These are phyloP conservation scores for Drosophila affinis DNA, from an alignment of 2,888 invertebrate genomes.

Conservation along the genomic window DNA sequence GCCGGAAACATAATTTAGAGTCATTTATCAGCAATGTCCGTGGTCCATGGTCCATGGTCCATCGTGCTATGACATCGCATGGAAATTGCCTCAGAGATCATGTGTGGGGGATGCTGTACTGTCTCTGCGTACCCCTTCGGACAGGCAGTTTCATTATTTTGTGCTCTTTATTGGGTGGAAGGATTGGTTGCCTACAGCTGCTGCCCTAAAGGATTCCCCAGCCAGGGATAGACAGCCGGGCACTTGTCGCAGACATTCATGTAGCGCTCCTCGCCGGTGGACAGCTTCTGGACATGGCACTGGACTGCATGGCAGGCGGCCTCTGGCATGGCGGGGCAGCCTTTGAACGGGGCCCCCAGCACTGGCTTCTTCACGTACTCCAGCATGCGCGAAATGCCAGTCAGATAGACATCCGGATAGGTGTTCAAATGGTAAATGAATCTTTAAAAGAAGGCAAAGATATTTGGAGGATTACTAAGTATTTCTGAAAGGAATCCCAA, in stretches of 20 bases:
- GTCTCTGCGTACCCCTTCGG: neutral
- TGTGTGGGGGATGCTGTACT: constrained; percentile 5
- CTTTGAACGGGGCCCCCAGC: constrained; percentile 78
- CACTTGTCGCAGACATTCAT: constrained; percentile 85
- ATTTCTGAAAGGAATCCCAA: neutral
- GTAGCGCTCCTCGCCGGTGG: constrained; percentile 83
- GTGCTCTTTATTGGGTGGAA: constrained; percentile 56
- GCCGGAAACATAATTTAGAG: constrained; percentile 82
- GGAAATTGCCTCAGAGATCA: constrained; percentile 54
- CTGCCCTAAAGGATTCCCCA: constrained; percentile 85
- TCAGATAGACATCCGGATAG: constrained; percentile 86
- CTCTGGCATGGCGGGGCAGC: constrained; percentile 71
- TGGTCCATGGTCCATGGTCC: constrained; percentile 16
- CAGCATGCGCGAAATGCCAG: constrained; percentile 81
- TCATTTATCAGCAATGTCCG: constrained; percentile 81
- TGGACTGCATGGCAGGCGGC: constrained; percentile 68
- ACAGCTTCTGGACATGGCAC: constrained; percentile 77
- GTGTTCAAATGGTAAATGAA: constrained; percentile 86
- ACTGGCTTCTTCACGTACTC: constrained; percentile 80
- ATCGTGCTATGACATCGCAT: constrained; percentile 36
- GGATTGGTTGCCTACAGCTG: constrained; percentile 38
- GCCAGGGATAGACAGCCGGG: constrained; percentile 85
- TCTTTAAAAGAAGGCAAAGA: constrained; percentile 75
- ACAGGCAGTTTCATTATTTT: constrained; percentile 45
- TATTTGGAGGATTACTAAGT: no score